phyloP scores from a whole-genome alignment of 92 coral and sea anemone genomes.

The Diadumene lineata region DNA sequence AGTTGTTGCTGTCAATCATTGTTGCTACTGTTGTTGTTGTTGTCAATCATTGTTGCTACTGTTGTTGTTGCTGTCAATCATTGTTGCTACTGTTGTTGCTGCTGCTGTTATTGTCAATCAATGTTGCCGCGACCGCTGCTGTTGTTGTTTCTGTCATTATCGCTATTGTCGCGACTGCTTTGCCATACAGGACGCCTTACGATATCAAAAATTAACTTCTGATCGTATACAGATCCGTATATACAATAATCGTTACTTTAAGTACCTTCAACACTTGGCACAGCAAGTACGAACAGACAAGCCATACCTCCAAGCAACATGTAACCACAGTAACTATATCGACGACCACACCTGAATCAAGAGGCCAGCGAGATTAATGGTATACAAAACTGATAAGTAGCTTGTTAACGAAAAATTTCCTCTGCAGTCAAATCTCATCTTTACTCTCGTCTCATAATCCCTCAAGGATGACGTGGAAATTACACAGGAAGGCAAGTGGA shows the following conservation, averaged over 20 bases:
- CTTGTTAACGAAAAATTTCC: background rate
- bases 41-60: too few relatives aligned
- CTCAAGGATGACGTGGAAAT: background rate
- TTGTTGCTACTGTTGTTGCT: too few relatives aligned
- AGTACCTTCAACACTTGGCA: slow-evolving; percentile 9
- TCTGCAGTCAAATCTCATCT: background rate
- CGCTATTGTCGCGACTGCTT: too few relatives aligned
- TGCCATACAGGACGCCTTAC: background rate
- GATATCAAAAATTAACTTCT: background rate
- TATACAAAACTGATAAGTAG: too few relatives aligned
- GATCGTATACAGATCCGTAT: background rate
- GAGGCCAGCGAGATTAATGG: too few relatives aligned
- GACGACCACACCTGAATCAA: slow-evolving; percentile 29
- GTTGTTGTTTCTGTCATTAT: too few relatives aligned
- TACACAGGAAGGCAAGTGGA: background rate
- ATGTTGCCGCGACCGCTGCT: too few relatives aligned
- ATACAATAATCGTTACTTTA: background rate
- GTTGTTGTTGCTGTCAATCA: too few relatives aligned
- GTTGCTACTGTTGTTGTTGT: too few relatives aligned
- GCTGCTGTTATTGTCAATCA: too few relatives aligned
- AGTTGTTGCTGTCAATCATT: too few relatives aligned
- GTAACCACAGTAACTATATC: slow-evolving; percentile 24
- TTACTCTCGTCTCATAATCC: background rate
- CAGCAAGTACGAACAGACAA: slow-evolving; percentile 33
- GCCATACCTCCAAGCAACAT: slow-evolving; percentile 39